Evolutionary conservation across 2,888 invertebrate species (phyloP).

Genomic region (Liodrosophila aerea): DNA sequence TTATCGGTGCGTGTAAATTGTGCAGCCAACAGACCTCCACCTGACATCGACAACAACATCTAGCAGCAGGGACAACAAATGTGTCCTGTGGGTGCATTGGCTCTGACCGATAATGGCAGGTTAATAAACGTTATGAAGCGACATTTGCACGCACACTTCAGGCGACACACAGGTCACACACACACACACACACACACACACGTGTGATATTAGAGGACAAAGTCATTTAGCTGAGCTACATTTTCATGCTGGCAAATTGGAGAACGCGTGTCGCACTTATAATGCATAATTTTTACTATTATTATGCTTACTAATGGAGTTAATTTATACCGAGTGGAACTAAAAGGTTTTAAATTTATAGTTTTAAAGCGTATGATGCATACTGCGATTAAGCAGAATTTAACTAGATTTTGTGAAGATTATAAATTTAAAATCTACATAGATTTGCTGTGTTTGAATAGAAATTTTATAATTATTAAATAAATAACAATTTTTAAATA

Average conservation of each 20-base stretch:
- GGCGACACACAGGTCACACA: slow-evolving; percentile 7
- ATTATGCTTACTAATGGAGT: slow-evolving; percentile 35
- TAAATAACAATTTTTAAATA: too few species aligned
- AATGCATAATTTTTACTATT: slow-evolving; percentile 40
- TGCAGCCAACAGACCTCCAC: slow-evolving; percentile 37
- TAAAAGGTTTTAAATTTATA: too few species aligned
- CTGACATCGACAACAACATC: slow-evolving; percentile 23
- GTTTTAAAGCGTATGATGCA: too few species aligned
- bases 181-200: not conserved
- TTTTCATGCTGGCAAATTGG: slow-evolving; percentile 9
- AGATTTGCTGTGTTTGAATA: too few species aligned
- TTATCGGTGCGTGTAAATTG: slow-evolving; percentile 64
- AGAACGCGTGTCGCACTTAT: slow-evolving; percentile 22
- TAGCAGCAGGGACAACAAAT: not conserved
- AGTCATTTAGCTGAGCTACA: not conserved
- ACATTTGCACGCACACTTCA: slow-evolving; percentile 36
- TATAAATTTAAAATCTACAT: too few species aligned
- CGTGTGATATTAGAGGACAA: not conserved
- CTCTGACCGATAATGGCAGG: slow-evolving; percentile 60
- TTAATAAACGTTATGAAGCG: slow-evolving; percentile 72
- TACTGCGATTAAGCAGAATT: too few species aligned
- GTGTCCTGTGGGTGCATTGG: slow-evolving; percentile 37
- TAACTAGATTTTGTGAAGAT: too few species aligned
- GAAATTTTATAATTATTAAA: too few species aligned
- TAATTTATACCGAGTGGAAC: not conserved